Evolutionary conservation across 2,888 invertebrate species (phyloP), one percentile per base, ranked within the genome.

Genomic region (Tenthredo mesomela): DNA sequence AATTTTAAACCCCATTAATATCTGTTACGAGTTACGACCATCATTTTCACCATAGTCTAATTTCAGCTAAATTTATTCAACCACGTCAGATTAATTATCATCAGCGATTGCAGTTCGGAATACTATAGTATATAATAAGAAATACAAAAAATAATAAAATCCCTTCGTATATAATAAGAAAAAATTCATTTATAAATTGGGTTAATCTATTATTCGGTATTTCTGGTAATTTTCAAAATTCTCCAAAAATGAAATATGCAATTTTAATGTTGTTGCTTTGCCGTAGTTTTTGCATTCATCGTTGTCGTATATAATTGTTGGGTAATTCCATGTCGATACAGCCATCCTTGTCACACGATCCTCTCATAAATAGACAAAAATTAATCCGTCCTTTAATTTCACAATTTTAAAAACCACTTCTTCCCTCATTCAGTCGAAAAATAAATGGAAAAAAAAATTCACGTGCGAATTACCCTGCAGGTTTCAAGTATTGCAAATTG

Each of bases 231-330:
- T 67, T 33, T 6, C 12, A 33, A 67, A 33, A 5, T 1, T 18
- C 29, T 4, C 4, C 18, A 33, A 67, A 61, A 25, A 12, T 33
- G 0, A 33, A 6, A 43, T 40, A 43, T 43, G 40, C 43, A 25
- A 43, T 21, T 3, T 43, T 40, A 73, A n/a, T 73, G 43, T 73
- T 40, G 40, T 43, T 73, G 71, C n/a, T 37, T 73, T 73, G 71
- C 71, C 43, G 71, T 73, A 73, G 71, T 73, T 73, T 21, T 61
- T 73, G 71, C 40, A 40, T 21, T 73, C 43, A 73, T 73, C 43
- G 71, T 73, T 73, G 71, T 73, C 40, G 43, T 73, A 73, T 67
- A 67, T 67, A 67, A 33, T 73, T 73, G 21, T 73, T 73, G 71
- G 71, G 43, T 73, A 43, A 73, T 73, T 73, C 71, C 71, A 21